A percentile compares a stretch with the other conserved stretches of the same genome.
phyloP scores from a whole-genome alignment of 2,888 invertebrate genomes.

The Sussaba pulchella region DNA sequence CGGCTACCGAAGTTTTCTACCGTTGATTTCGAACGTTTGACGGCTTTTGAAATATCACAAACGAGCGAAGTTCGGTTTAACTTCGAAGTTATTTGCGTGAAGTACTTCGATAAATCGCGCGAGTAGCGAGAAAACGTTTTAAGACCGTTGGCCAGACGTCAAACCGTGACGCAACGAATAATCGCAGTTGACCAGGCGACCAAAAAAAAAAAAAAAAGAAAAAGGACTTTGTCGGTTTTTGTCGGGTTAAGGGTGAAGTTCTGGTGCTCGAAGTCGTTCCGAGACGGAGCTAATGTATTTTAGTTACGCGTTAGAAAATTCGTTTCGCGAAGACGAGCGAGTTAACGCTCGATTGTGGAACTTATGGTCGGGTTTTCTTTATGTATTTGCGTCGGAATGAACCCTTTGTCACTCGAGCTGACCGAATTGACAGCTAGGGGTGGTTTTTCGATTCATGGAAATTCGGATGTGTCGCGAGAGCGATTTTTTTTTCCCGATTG shows the following conservation, averaged over 20 bases:
- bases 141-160: conserved; percentile 57
- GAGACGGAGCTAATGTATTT: conserved; percentile 65
- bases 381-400: too few species aligned
- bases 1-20: conserved; percentile 66
- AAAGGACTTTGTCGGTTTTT: conserved; percentile 56
- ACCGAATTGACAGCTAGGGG: too few species aligned
- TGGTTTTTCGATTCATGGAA: too few species aligned
- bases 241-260: neutral
- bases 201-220: too few species aligned
- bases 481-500: too few species aligned
- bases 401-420: too few species aligned
- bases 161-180: neutral
- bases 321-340: conserved; percentile 75
- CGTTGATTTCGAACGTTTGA: too few species aligned
- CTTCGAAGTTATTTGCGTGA: conserved; percentile 48
- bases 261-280: conserved; percentile 52
- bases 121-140: conserved; percentile 7
- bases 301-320: conserved; percentile 80
- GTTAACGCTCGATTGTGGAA: neutral
- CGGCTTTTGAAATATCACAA: too few species aligned
- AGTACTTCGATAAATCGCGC: conserved; percentile 13
- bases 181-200: conserved; percentile 1
- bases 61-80: too few species aligned
- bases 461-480: too few species aligned
- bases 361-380: too few species aligned